Evolutionary conservation across 2,113 vertebrate genomes (phyloP).

Genomic region (Dipodomys spectabilis): DNA sequence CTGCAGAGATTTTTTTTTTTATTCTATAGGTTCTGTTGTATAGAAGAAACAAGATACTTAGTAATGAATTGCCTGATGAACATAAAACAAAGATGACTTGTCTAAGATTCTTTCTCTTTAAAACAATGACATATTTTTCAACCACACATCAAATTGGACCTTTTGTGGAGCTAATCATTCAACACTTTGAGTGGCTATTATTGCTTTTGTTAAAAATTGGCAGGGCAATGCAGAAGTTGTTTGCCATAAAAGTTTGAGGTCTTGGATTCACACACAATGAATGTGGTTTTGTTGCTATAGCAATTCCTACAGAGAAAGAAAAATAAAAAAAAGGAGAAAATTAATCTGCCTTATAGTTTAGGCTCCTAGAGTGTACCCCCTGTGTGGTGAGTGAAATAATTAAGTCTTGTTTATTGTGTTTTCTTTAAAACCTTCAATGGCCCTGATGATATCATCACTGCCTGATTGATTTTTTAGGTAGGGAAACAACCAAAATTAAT

Average conservation of each 20-base stretch:
- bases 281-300: constrained; percentile 83
- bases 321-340: constrained; percentile 81
- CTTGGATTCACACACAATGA: constrained; percentile 70
- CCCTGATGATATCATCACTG: constrained; percentile 78
- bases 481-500: constrained; percentile 82
- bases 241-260: constrained; percentile 76
- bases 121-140: constrained; percentile 19
- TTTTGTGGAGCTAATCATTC: not conserved
- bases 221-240: constrained; percentile 28
- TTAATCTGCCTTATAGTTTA: constrained; percentile 79
- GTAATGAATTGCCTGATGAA: constrained; percentile 22
- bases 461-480: constrained; percentile 82
- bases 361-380: constrained; percentile 80
- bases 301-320: constrained; percentile 78
- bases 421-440: constrained; percentile 79
- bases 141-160: not conserved
- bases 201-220: constrained; percentile 46
- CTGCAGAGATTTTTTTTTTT: not conserved
- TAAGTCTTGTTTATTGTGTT: constrained; percentile 81
- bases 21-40: not conserved
- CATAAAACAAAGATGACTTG: constrained; percentile 24
- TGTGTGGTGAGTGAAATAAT: constrained; percentile 82
- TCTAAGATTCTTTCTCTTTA: constrained; percentile 44
- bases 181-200: not conserved
- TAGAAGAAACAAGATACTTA: not conserved